Evolutionary conservation across 1,140 invertebrate species (phyloP).

Genomic region (Dendroctonus ponderosae): DNA sequence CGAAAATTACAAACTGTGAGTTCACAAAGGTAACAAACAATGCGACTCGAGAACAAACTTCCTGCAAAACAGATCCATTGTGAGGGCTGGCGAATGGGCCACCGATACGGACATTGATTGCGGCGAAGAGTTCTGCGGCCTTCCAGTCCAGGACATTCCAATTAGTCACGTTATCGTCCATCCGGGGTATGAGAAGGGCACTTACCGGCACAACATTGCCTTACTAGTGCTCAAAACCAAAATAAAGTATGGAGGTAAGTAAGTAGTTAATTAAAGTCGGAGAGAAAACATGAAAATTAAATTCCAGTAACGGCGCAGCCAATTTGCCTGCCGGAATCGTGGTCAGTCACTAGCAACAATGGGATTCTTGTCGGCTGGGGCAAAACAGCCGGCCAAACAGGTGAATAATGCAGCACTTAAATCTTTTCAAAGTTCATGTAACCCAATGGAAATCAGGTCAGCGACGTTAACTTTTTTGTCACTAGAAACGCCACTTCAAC

Average conservation of each 20-base stretch:
- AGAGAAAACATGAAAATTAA: constrained; percentile 2
- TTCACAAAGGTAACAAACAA: not conserved
- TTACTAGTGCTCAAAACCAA: constrained; percentile 62
- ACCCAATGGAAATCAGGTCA: not conserved
- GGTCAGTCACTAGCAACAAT: constrained; percentile 52
- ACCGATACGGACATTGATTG: constrained; percentile 63
- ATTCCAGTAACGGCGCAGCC: constrained; percentile 56
- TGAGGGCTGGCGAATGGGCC: constrained; percentile 67
- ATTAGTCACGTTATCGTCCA: constrained; percentile 67
- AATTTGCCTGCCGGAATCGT: constrained; percentile 55
- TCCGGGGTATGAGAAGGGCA: constrained; percentile 65
- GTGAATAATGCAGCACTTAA: constrained; percentile 28
- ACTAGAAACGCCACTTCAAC: constrained; percentile 44
- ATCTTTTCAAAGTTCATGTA: constrained; percentile 36
- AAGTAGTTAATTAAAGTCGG: not conserved
- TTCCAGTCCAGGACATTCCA: constrained; percentile 61
- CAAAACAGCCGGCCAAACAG: constrained; percentile 47
- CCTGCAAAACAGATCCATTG: constrained; percentile 52
- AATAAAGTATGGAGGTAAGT: constrained; percentile 66
- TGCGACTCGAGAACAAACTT: not conserved
- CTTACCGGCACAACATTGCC: constrained; percentile 68
- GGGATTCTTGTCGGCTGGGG: constrained; percentile 52
- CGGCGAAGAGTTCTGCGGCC: constrained; percentile 65
- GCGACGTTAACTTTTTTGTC: constrained; percentile 15
- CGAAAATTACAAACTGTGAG: constrained; percentile 64